Conservation (phyloP, 2,797 vertebrate genomes). For the Neoniphon sammara region DNA sequence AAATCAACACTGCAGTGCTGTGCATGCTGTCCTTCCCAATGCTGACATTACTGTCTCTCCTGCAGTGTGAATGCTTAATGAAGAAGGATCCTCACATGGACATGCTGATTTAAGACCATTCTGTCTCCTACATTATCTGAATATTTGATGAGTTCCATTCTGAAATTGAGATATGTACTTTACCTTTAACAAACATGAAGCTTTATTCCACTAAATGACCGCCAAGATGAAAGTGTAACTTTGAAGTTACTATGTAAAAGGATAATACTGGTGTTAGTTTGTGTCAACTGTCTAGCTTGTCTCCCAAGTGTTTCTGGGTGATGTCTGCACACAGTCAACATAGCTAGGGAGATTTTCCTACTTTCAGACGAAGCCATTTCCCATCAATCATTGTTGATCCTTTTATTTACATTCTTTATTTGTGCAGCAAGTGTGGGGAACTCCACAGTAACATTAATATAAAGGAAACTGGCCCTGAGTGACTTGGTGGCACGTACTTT, state of each 20-base stretch:
- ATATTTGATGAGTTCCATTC: background rate
- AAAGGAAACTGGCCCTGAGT: background rate
- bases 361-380: no score
- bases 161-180: background rate
- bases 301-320: no score
- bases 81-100: background rate
- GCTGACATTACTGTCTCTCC: background rate
- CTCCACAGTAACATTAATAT: no score
- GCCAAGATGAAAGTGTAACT: background rate
- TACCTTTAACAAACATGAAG: background rate
- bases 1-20: background rate
- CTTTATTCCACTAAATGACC: background rate
- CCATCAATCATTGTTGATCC: no score
- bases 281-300: no score
- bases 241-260: no score
- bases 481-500: conserved; percentile 83
- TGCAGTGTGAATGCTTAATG: background rate
- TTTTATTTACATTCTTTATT: no score
- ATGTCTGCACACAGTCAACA: no score
- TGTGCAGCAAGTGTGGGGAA: no score
- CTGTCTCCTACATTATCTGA: background rate
- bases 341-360: no score
- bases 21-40: conserved; percentile 8
- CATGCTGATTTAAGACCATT: background rate
- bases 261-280: no score